Evolutionary conservation across 92 coral and sea anemone genomes (phyloP).

Genomic region (Parazoanthus darwini): DNA sequence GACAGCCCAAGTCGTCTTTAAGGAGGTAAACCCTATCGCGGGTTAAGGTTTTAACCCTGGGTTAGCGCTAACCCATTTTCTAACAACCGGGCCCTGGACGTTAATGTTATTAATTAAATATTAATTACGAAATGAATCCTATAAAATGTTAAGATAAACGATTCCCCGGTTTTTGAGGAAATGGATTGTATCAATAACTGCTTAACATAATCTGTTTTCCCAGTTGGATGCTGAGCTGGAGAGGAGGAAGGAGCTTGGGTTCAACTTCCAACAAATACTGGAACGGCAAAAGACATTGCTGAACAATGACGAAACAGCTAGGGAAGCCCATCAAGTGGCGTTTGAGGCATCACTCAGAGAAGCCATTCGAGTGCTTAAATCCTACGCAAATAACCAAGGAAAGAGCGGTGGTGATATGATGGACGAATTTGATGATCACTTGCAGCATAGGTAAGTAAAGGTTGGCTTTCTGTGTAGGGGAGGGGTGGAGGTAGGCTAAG

Average conservation of each 20-base stretch:
- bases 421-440: conserved; percentile 76
- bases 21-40: no score
- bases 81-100: no score
- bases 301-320: conserved; percentile 85
- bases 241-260: conserved; percentile 94
- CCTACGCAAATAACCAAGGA: conserved; percentile 66
- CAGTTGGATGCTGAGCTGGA: conserved; percentile 95
- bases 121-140: no score
- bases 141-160: no score
- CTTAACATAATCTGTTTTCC: neutral
- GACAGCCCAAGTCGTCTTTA: no score
- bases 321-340: conserved; percentile 92
- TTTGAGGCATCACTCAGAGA: conserved; percentile 90
- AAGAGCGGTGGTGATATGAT: conserved; percentile 55
- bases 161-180: no score
- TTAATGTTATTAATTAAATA: no score
- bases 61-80: no score
- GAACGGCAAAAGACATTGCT: conserved; percentile 81
- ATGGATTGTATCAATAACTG: no score
- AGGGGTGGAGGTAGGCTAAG: neutral
- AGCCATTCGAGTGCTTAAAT: conserved; percentile 85
- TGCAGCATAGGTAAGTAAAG: conserved; percentile 72
- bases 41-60: no score
- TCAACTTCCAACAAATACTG: conserved; percentile 90
- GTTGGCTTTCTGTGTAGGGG: neutral